Evolutionary conservation across 2,888 invertebrate species (phyloP), one percentile per base, ranked within the genome.

Genomic region (Amblyjoppa proteus): DNA sequence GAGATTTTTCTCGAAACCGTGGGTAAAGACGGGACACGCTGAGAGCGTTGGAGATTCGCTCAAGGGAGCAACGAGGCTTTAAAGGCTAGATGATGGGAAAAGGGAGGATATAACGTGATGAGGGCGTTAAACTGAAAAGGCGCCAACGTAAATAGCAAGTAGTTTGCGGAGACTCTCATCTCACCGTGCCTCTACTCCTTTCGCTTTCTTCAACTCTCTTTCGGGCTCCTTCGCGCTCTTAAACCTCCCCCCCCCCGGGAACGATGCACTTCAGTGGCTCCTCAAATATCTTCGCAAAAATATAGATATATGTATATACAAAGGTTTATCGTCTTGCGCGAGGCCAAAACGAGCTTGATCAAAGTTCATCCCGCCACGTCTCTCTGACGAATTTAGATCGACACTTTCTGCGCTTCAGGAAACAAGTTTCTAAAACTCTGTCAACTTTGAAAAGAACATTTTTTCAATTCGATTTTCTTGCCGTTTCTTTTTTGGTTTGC

Each of bases 71-170:
- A 75, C 70, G 31, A 70, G 75, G 53, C 25, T 69, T 83, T 69
- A 31, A 38, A 68, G 53, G 45, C 31, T 38, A 73, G 53, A 49
- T 28, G 49, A 64, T 38, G 45, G 49, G 20, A 25, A 25, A 49
- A 31, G 66, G 16, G 20, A n/a, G 16, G 28, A 51, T 9, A 61
- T 28, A 51, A 66, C 13, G 76, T 68, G 68, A 51, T 16, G 64
- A 79, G 53, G 74, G 79, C 79, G 78, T 85, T 74, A 77, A 82
- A 82, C 61, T 85, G 73, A 78, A 78, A 82, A 85, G 82, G 38
- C 82, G 77, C 58, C 41, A 81, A 82, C 77, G 85, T 74, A 81
- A 85, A 85, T 85, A 82, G 69, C 81, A 69, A 81, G 61, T 70
- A 51, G 74, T 70, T 79, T 51, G 49, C 83, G 51, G 31, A 74